phyloP scores from a whole-genome alignment of 2,797 vertebrate genomes.

The Serranus cabrilla region DNA sequence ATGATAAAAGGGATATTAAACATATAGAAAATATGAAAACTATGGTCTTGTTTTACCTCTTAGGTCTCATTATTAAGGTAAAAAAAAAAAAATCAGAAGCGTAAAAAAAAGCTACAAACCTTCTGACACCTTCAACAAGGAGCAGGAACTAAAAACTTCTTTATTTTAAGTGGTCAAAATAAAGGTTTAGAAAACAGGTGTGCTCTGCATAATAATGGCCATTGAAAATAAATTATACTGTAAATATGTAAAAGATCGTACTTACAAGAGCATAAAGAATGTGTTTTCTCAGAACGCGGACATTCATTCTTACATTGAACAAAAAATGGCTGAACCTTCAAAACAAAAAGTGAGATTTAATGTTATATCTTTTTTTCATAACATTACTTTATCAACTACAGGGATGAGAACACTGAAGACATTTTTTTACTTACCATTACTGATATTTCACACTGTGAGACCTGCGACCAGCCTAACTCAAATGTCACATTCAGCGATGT shows the following conservation, averaged over 20 bases:
- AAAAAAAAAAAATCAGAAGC: constrained; percentile 10
- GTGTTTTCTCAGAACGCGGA: constrained; percentile 11
- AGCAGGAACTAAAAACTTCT: too few relatives aligned
- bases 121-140: background rate
- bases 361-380: background rate
- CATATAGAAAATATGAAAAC: too few relatives aligned
- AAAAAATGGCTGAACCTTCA: constrained; percentile 83
- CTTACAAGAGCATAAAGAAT: constrained; percentile 59
- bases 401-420: background rate
- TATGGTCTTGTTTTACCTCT: background rate
- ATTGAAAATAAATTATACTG: too few relatives aligned
- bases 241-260: background rate
- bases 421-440: constrained; percentile 68
- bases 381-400: background rate
- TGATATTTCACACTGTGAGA: constrained; percentile 59
- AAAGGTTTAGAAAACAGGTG: too few relatives aligned
- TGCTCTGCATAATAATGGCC: too few relatives aligned
- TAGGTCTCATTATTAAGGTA: too few relatives aligned
- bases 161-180: too few relatives aligned
- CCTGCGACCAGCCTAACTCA: constrained; percentile 44
- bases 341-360: constrained; percentile 22
- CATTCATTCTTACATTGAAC: constrained; percentile 71
- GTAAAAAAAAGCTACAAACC: background rate
- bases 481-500: constrained; percentile 74
- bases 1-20: too few relatives aligned